Base-by-base conservation (phyloP, 2,113 vertebrate species). In the Lasiurus borealis region DNA sequence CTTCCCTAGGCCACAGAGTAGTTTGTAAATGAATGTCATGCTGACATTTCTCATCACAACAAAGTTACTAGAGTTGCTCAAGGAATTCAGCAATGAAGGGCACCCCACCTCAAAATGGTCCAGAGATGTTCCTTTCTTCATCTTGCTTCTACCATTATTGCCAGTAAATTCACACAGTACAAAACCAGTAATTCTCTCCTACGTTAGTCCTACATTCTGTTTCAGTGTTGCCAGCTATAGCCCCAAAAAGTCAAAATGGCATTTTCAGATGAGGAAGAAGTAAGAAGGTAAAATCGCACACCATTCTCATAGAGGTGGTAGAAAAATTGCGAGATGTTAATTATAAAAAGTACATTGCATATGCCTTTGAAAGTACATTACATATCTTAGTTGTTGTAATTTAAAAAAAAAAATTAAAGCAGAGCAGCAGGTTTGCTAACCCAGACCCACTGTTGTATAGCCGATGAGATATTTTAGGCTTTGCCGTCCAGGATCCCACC, bases 251-350 rank as follows among this genome's bases (percentile, higher is more conserved):
- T 34, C 62, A 71, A 96, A 81, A 85, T 69, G 21, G 36, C 19
- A 54, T 90, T 94, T 96, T 94, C 29, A 92, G 50, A 92, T 13
- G 83, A 78, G 31, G 12, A 89, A 88, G 85, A 52, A 27, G 48
- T 62, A 90, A 75, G 12, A 25, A 76, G 27, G 21, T 66, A 90
- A 88, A 87, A 92, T 64, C n/a, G 46, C 84, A 62, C 78, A 18
- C 48, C 12, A 31, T 15, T 52, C 85, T 77, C 92, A 34, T 11
- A 36, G 69, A 36, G 52, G 16, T 83, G 3, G 69, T 84, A n/a
- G 59, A 3, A 46, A 90, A 93, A 85, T 68, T 16, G 23, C 36
- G 48, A 80, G 81, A 50, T 89, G 10, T 46, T 69, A 75, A 76
- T 94, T 89, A 71, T n/a, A 44, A 88, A 94, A 82, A 78, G 12